A percentile compares a stretch with the other conserved stretches of the same genome.
These are phyloP conservation scores for Antennarius striatus DNA, from an alignment of 2,113 vertebrate species.

Conservation along the genomic window DNA sequence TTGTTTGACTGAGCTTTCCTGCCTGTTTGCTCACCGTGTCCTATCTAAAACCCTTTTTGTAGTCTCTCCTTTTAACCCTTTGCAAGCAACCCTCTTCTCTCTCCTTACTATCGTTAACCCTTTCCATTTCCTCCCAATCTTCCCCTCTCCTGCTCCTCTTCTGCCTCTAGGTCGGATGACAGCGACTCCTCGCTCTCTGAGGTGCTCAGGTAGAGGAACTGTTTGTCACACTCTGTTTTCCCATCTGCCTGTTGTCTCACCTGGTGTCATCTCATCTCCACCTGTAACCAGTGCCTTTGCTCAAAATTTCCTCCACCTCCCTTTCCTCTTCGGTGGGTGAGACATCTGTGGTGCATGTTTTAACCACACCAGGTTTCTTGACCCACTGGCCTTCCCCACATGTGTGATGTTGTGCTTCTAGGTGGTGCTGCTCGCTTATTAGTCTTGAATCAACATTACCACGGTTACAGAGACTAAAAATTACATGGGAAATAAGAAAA, in stretches of 20 bases:
- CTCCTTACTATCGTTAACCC: conserved; percentile 69
- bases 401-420: conserved; percentile 41
- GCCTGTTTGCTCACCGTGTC: conserved; percentile 46
- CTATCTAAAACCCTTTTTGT: conserved; percentile 44
- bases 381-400: conserved; percentile 31
- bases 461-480: not conserved
- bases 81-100: conserved; percentile 71
- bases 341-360: conserved; percentile 68
- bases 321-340: conserved; percentile 6
- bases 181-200: conserved; percentile 99
- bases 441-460: conserved; percentile 59
- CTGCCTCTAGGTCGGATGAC: conserved; percentile 99
- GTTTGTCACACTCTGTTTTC: conserved; percentile 73
- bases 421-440: conserved; percentile 30
- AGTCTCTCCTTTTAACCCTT: conserved; percentile 59
- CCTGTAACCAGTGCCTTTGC: conserved; percentile 18
- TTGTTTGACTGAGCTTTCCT: conserved; percentile 48
- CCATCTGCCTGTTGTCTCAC: conserved; percentile 62
- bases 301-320: conserved; percentile 26
- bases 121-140: conserved; percentile 64
- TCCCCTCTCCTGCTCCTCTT: conserved; percentile 87
- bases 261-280: conserved; percentile 41
- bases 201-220: conserved; percentile 98
- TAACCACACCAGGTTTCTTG: conserved; percentile 35
- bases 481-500: not conserved